These are phyloP conservation scores for Napeogenes inachia DNA, from an alignment of 2,888 invertebrate species.

Conservation along the genomic window DNA sequence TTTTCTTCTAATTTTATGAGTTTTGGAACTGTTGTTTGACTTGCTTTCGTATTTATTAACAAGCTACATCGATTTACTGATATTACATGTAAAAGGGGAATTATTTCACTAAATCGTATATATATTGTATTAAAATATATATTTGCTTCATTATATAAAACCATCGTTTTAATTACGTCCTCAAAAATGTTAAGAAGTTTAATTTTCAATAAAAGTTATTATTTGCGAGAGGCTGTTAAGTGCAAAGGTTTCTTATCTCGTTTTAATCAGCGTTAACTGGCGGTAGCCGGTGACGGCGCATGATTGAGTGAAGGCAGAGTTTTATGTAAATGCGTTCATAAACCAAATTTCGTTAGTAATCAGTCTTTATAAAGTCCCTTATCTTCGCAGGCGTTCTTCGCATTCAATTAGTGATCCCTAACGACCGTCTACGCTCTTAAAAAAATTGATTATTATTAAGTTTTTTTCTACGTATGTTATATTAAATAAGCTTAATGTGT, in stretches of 20 bases:
- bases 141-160: too few species aligned
- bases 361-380: constrained; percentile 25
- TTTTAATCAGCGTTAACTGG: constrained; percentile 18
- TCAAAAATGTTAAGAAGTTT: too few species aligned
- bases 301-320: constrained; percentile 13
- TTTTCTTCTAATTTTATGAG: constrained; percentile 4
- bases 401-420: constrained; percentile 22
- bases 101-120: too few species aligned
- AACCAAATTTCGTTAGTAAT: constrained; percentile 25
- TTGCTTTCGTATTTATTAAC: not conserved
- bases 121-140: too few species aligned
- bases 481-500: too few species aligned
- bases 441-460: too few species aligned
- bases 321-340: constrained; percentile 27
- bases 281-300: constrained; percentile 4
- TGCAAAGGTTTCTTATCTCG: constrained; percentile 21
- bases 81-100: too few species aligned
- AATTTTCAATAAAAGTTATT: not conserved
- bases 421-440: not conserved
- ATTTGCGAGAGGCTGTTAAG: not conserved
- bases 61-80: too few species aligned
- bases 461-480: too few species aligned
- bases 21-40: not conserved
- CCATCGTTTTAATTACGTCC: too few species aligned
- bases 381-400: constrained; percentile 22